Evolutionary conservation across 2,113 vertebrate genomes (phyloP).

Genomic region (Lontra canadensis): DNA sequence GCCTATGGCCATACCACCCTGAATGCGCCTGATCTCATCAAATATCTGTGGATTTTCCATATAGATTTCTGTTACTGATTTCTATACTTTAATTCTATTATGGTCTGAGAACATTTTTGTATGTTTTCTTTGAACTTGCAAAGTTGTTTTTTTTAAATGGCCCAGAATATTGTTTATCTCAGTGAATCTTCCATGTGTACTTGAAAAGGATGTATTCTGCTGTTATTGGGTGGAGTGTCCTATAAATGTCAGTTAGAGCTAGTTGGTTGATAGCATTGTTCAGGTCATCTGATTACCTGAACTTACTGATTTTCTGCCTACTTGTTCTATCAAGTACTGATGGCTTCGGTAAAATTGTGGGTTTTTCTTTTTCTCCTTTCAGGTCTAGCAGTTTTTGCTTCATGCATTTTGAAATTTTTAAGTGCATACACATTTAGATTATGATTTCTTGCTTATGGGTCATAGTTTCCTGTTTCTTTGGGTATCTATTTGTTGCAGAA

Average conservation of each 20-base stretch:
- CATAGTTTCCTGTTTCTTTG: conserved; percentile 1
- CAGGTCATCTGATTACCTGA: background rate
- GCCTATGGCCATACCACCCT: background rate
- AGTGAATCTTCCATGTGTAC: background rate
- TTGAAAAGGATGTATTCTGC: background rate
- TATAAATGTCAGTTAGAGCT: background rate
- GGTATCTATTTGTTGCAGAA: background rate
- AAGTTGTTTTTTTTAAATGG: background rate
- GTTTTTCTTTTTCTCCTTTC: background rate
- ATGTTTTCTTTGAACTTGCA: background rate
- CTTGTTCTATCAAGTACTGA: background rate
- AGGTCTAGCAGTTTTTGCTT: background rate
- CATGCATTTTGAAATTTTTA: background rate
- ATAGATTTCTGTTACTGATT: conserved; percentile 4
- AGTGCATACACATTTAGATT: background rate
- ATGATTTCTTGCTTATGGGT: background rate
- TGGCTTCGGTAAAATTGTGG: background rate
- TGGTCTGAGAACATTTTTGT: background rate
- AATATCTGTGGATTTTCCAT: background rate
- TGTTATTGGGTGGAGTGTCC: background rate
- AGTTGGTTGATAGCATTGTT: background rate
- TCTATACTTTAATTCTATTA: conserved; percentile 6
- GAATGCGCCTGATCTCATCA: fast-evolving
- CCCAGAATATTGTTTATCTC: background rate
- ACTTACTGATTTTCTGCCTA: background rate